These are phyloP conservation scores for Hemicentrotus pulcherrimus DNA, from an alignment of 35 echinoderm and acorn worm species.

Conservation along the genomic window DNA sequence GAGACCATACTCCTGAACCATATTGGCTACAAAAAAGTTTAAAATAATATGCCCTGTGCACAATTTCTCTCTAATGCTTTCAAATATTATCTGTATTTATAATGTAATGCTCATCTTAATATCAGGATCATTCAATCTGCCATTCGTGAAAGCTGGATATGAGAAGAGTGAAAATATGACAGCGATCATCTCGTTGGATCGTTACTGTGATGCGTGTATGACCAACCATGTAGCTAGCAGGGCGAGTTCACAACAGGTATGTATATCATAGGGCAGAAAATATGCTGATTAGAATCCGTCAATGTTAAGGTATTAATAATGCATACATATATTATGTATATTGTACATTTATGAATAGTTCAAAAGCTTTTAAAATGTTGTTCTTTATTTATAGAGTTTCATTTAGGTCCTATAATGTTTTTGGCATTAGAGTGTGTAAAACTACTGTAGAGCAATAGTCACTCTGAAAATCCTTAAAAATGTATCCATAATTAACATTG, in stretches of 20 bases:
- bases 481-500: too few species aligned
- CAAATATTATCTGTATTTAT: neutral
- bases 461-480: too few species aligned
- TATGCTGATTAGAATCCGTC: too few species aligned
- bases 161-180: conserved; percentile 49
- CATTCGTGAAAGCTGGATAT: conserved; percentile 71
- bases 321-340: too few species aligned
- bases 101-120: neutral
- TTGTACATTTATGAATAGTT: too few species aligned
- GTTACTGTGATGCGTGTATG: conserved; percentile 73
- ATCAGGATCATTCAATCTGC: conserved; percentile 69
- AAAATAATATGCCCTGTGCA: too few species aligned
- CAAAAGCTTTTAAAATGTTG: too few species aligned
- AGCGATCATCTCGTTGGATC: conserved; percentile 55
- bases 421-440: neutral
- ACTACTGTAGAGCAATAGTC: too few species aligned
- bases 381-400: neutral
- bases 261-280: neutral
- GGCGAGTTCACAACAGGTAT: conserved; percentile 82
- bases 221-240: conserved; percentile 85
- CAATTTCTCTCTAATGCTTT: too few species aligned
- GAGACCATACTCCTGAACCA: too few species aligned
- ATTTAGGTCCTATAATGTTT: neutral
- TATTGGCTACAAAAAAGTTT: too few species aligned
- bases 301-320: too few species aligned